A percentile compares a stretch with the other conserved stretches of the same genome.
phyloP scores from a whole-genome alignment of 2,888 invertebrate genomes.

The Hydrotaea diabolus region DNA sequence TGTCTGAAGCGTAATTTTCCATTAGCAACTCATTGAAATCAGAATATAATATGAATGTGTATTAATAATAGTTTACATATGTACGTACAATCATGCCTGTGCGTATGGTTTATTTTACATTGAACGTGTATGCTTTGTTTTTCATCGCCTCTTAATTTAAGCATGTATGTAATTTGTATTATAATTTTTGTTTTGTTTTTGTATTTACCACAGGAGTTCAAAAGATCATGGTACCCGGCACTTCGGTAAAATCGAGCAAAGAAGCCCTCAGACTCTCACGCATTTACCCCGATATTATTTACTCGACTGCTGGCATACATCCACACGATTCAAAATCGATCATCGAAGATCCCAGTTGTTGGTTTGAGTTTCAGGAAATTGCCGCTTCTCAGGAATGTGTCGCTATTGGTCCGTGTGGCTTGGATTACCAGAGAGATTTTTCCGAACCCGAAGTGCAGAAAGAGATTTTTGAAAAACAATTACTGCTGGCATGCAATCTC shows the following conservation, averaged over 20 bases:
- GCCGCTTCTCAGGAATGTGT: slow-evolving; percentile 94
- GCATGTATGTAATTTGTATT: slow-evolving; percentile 6
- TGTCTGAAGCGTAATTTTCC: slow-evolving; percentile 47
- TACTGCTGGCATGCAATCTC: slow-evolving; percentile 91
- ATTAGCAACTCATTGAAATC: slow-evolving; percentile 36
- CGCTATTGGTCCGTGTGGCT: slow-evolving; percentile 95
- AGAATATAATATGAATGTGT: slow-evolving; percentile 8
- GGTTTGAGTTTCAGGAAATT: slow-evolving; percentile 89
- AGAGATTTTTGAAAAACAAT: slow-evolving; percentile 92
- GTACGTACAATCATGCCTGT: slow-evolving; percentile 1
- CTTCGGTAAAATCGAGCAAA: slow-evolving; percentile 93
- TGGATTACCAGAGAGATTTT: slow-evolving; percentile 96
- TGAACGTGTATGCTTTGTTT: not conserved
- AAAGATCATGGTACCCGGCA: slow-evolving; percentile 96
- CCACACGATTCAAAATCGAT: slow-evolving; percentile 96
- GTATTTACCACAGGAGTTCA: slow-evolving; percentile 86
- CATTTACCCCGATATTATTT: slow-evolving; percentile 93
- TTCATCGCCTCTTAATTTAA: slow-evolving; percentile 4
- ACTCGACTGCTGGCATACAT: slow-evolving; percentile 95
- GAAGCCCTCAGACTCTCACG: slow-evolving; percentile 93
- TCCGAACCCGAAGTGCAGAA: slow-evolving; percentile 94
- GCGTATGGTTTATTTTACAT: slow-evolving; percentile 12
- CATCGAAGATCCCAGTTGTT: slow-evolving; percentile 85
- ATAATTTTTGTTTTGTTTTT: slow-evolving; percentile 22
- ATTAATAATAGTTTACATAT: not conserved